Conservation (phyloP, 1,140 invertebrate genomes). For the Lasioglossum albipes region DNA sequence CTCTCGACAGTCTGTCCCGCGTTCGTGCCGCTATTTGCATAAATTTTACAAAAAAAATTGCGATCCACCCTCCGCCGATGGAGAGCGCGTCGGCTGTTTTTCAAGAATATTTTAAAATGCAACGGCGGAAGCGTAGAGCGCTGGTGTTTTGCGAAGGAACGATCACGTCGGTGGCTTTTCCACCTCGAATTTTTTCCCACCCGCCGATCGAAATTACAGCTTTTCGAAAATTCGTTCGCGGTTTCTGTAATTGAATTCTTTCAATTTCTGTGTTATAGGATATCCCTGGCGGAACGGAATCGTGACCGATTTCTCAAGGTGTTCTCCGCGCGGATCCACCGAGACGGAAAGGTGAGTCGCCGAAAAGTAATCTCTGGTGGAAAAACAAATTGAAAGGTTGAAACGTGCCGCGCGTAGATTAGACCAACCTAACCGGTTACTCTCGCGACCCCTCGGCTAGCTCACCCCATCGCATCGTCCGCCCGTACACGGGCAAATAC, state of each 20-base stretch:
- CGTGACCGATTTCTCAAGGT: not conserved
- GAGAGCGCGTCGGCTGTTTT: too few species aligned
- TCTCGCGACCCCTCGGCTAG: conserved; percentile 39
- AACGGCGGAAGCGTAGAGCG: too few species aligned
- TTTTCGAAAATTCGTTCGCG: too few species aligned
- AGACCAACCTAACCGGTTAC: conserved; percentile 64
- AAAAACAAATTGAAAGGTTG: conserved; percentile 67
- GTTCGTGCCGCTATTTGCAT: conserved; percentile 49
- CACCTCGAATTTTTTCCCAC: too few species aligned
- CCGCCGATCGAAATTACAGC: too few species aligned
- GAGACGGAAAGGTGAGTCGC: conserved; percentile 40
- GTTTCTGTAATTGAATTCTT: too few species aligned
- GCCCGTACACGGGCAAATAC: not conserved
- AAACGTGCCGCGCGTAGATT: conserved; percentile 64
- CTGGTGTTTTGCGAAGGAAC: too few species aligned
- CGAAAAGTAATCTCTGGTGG: conserved; percentile 46
- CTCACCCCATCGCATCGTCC: not conserved
- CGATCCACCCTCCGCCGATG: not conserved
- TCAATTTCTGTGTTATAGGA: too few species aligned
- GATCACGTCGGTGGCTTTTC: too few species aligned
- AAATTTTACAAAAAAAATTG: conserved; percentile 56
- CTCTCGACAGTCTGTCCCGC: conserved; percentile 66
- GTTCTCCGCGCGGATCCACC: not conserved
- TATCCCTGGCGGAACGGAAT: not conserved
- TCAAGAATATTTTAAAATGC: too few species aligned